A percentile compares a stretch with the other conserved stretches of the same genome.
Evolutionary conservation across 37 sponge, comb jelly and placozoan species (phyloP).

Genomic region (Ianthella basta): DNA sequence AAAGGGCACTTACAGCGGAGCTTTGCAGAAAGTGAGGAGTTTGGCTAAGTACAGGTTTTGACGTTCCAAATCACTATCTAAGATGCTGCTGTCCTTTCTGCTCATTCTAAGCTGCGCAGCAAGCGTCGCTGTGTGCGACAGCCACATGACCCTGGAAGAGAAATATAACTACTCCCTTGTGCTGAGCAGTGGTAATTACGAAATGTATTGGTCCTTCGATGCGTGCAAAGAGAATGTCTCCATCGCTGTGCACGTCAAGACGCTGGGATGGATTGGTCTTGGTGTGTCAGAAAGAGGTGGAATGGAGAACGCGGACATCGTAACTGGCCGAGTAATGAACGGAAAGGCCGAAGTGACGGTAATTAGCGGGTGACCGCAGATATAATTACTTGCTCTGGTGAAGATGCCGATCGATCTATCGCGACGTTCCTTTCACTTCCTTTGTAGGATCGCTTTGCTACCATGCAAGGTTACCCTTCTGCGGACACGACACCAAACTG

Average conservation of each 20-base stretch:
- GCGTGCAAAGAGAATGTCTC: not conserved
- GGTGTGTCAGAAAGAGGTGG: constrained; percentile 14
- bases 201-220: constrained; percentile 11
- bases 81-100: too few relatives aligned
- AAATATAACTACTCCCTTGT: too few relatives aligned
- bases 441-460: constrained; percentile 61
- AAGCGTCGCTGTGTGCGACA: too few relatives aligned
- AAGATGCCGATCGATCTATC: too few relatives aligned
- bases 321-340: not conserved
- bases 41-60: too few relatives aligned
- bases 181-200: not conserved
- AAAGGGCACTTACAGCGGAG: too few relatives aligned
- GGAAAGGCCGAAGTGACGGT: not conserved
- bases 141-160: too few relatives aligned
- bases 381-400: too few relatives aligned
- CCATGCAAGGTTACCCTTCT: constrained; percentile 25
- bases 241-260: constrained; percentile 14
- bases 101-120: too few relatives aligned
- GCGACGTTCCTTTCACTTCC: too few relatives aligned
- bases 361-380: not conserved
- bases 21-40: too few relatives aligned
- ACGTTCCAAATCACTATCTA: too few relatives aligned
- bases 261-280: constrained; percentile 21
- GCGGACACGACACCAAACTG: constrained; percentile 51
- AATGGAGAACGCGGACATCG: constrained; percentile 16